A percentile compares a stretch with the other conserved stretches of the same genome.
phyloP scores from a whole-genome alignment of 2,113 vertebrate genomes.

The Halichoerus grypus region DNA sequence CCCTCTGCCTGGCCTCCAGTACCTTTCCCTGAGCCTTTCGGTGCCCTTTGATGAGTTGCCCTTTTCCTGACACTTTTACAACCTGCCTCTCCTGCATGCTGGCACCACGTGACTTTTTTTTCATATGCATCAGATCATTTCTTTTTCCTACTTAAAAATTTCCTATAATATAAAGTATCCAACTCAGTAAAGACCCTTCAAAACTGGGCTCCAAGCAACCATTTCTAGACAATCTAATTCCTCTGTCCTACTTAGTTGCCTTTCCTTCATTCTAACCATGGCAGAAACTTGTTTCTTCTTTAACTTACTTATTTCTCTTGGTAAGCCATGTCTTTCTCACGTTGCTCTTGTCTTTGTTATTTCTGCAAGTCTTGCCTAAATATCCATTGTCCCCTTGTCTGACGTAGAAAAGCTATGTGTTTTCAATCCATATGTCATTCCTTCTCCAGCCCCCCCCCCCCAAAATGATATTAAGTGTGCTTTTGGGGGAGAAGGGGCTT shows the following conservation, averaged over 20 bases:
- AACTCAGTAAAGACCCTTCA: neutral
- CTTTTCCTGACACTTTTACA: neutral
- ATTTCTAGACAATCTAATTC: neutral
- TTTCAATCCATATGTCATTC: neutral
- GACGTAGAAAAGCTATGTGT: neutral
- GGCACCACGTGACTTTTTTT: neutral
- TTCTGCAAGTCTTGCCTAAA: neutral
- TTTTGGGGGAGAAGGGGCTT: neutral
- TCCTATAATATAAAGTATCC: neutral
- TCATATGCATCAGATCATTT: neutral
- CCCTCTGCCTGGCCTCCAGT: neutral
- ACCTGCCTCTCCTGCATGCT: neutral
- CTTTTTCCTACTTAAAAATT: neutral
- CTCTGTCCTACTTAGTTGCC: neutral
- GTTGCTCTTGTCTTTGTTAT: neutral
- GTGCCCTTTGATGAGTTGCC: neutral
- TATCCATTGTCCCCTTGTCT: neutral
- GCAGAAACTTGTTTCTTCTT: neutral
- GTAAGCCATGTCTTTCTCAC: neutral
- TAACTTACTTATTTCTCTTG: neutral
- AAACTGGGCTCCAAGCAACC: neutral
- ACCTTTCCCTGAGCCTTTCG: neutral
- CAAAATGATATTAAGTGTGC: neutral
- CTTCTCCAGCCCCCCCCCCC: neutral
- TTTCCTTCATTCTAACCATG: neutral